Conservation (phyloP, 2,797 vertebrate genomes). For the Streptopelia turtur region DNA sequence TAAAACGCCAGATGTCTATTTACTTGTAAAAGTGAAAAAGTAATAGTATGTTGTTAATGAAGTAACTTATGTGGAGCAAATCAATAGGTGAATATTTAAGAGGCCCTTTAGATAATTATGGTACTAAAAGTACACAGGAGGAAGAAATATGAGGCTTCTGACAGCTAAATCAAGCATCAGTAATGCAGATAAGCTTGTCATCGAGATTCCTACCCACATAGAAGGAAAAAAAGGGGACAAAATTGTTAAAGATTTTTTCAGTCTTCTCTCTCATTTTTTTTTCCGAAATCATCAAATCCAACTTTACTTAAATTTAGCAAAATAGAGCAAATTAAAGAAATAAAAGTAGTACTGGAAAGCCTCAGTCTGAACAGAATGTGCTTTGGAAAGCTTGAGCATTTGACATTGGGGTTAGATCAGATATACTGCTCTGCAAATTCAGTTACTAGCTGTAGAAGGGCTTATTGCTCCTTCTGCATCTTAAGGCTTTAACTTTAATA, state of each 20-base stretch:
- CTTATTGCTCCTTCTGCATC: neutral
- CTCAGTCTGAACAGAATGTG: neutral
- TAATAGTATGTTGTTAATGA: neutral
- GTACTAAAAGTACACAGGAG: slow-evolving; percentile 2
- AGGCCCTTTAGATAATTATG: slow-evolving; percentile 44
- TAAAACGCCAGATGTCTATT: neutral
- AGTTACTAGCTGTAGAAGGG: neutral
- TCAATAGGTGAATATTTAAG: slow-evolving; percentile 53
- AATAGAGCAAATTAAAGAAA: slow-evolving; percentile 23
- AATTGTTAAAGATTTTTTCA: neutral
- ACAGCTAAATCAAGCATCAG: neutral
- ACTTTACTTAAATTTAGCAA: neutral
- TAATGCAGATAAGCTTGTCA: slow-evolving; percentile 38
- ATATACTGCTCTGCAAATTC: neutral
- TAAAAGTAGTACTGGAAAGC: neutral
- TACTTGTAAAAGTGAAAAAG: slow-evolving; percentile 7
- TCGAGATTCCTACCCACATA: neutral
- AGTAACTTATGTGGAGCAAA: neutral
- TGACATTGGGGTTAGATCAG: slow-evolving; percentile 31
- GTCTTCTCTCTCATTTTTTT: neutral
- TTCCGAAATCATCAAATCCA: neutral
- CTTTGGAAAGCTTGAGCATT: neutral
- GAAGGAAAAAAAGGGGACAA: neutral
- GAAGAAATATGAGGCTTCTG: slow-evolving; percentile 16
- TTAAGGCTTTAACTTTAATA: neutral